phyloP scores from a whole-genome alignment of 1,140 invertebrate species.

The Calycopis cecrops region DNA sequence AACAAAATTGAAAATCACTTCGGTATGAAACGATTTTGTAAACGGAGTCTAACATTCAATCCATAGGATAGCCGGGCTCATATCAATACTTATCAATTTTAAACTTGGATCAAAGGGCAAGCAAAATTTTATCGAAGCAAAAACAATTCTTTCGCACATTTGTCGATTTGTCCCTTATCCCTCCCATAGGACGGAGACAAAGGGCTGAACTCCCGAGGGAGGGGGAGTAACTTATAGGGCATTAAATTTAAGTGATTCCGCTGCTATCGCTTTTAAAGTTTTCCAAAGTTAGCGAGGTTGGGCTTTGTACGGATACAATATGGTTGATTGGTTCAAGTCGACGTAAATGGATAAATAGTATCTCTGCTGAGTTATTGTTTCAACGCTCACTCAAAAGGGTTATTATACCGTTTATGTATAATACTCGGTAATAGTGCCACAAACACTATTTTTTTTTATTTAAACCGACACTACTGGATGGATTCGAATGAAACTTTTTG shows the following conservation, averaged over 20 bases:
- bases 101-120: slow-evolving; percentile 22
- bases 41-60: too few species aligned
- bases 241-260: slow-evolving; percentile 68
- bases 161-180: slow-evolving; percentile 41
- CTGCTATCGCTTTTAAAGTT: slow-evolving; percentile 55
- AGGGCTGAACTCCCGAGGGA: slow-evolving; percentile 40
- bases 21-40: too few species aligned
- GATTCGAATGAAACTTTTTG: too few species aligned
- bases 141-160: slow-evolving; percentile 46
- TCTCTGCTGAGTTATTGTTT: too few species aligned
- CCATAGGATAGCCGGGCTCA: too few species aligned
- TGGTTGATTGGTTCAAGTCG: slow-evolving; percentile 12
- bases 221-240: slow-evolving; percentile 55
- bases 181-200: slow-evolving; percentile 45
- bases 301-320: slow-evolving; percentile 29
- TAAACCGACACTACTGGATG: too few species aligned
- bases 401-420: too few species aligned
- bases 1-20: too few species aligned
- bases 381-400: too few species aligned
- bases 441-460: too few species aligned
- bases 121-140: slow-evolving; percentile 25
- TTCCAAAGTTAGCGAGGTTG: slow-evolving; percentile 30
- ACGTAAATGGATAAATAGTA: background rate
- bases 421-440: too few species aligned
- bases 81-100: slow-evolving; percentile 13